Base-by-base conservation (phyloP, 2,888 invertebrate genomes). In the Chymomyza caudatula region DNA sequence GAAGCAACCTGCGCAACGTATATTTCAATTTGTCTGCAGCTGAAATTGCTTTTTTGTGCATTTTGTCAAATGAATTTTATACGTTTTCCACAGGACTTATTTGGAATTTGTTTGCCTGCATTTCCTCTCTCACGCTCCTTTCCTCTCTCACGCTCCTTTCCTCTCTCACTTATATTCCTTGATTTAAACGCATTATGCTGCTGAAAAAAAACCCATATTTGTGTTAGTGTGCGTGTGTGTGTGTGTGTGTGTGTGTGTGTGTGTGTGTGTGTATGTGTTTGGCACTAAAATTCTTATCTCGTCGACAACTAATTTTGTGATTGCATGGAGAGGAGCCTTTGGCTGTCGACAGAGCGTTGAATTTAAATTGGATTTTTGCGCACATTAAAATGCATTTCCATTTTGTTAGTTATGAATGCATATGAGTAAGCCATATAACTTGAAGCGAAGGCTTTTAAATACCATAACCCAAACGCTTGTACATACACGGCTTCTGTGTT, bases 301-400 rank as follows among this genome's bases (percentile, higher is more conserved):
- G 85, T 75, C 76, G 73, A 66, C 78, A 86, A 86, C 83, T 84
- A 83, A 85, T 86, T 85, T 86, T 78, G 77, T 76, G 80, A 80
- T 80, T 80, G 80, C 80, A 80, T 67, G 76, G 60, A 55, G 58
- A n/a, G 65, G 58, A 55, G 58, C 58, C 53, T 49, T 64, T 63
- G 47, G 55, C 56, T 51, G 67, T 65, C 63, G 71, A 77, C 78
- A 84, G 68, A 79, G 84, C 75, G 88, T 86, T 88, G 88, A 88
- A 88, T 88, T 87, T 88, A 88, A 88, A 88, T 88, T 88, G 88
- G 85, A 88, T 82, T 88, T 88, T 88, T 83, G 81, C 85, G 77
- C 84, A 85, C 84, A 87, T 88, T 86, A 82, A 80, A 87, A 88
- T 87, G 86, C 84, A 87, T 85, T 87, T 81, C 80, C 75, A 76